Conservation (phyloP, 2,113 vertebrate species). For the Camarhynchus parvulus region DNA sequence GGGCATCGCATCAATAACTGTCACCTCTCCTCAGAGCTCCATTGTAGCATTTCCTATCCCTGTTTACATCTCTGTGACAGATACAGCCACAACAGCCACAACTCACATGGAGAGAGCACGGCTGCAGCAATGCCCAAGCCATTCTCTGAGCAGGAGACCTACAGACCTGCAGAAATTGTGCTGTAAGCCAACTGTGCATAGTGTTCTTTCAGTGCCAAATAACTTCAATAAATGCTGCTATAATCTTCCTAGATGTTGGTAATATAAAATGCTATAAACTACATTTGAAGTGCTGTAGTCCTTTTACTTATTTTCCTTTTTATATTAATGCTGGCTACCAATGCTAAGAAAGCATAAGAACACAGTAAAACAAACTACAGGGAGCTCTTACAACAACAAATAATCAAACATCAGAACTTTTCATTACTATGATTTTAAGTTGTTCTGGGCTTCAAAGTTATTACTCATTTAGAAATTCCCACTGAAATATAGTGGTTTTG, state of each 20-base stretch:
- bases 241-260: neutral
- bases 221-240: neutral
- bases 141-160: neutral
- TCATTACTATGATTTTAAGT: neutral
- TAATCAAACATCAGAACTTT: neutral
- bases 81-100: neutral
- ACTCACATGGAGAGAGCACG: rapidly evolving
- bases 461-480: neutral
- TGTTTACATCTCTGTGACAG: neutral
- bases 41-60: neutral
- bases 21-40: neutral
- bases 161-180: neutral
- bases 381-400: neutral
- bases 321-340: neutral
- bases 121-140: neutral
- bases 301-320: neutral
- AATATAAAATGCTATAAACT: neutral
- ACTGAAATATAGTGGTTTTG: neutral
- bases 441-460: neutral
- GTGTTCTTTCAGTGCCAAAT: neutral
- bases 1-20: neutral
- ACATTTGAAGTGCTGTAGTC: neutral
- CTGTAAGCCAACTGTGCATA: neutral
- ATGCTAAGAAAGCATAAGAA: neutral
- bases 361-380: neutral